These are phyloP conservation scores for Patella depressa DNA, from an alignment of 2,888 invertebrate genomes.

Conservation along the genomic window DNA sequence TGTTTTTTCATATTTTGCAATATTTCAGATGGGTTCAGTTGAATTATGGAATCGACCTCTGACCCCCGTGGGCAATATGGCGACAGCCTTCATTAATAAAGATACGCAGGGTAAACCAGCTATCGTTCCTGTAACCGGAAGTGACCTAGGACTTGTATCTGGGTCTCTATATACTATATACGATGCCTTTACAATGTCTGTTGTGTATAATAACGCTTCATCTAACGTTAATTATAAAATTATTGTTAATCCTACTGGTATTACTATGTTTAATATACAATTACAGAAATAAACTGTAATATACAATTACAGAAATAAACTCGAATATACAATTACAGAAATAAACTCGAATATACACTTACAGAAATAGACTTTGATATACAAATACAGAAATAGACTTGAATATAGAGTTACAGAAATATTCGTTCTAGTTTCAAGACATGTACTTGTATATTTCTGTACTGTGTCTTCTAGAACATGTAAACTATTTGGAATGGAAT, in stretches of 20 bases:
- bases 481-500: too few species aligned
- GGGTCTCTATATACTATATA: background rate
- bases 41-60: background rate
- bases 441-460: too few species aligned
- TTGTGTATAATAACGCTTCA: background rate
- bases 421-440: too few species aligned
- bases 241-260: background rate
- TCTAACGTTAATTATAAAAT: background rate
- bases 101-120: background rate
- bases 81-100: slow-evolving; percentile 61
- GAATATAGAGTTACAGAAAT: too few species aligned
- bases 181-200: background rate
- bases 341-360: too few species aligned
- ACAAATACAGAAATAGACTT: too few species aligned
- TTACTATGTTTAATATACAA: background rate
- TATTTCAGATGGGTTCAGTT: background rate
- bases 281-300: too few species aligned
- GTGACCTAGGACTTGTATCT: background rate
- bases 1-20: too few species aligned
- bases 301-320: too few species aligned
- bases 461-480: too few species aligned
- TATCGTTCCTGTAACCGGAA: background rate
- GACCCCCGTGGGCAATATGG: slow-evolving; percentile 42
- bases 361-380: too few species aligned
- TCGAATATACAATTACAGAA: too few species aligned